Base-by-base conservation (phyloP, 2,797 vertebrate genomes). In the Pristis pectinata region DNA sequence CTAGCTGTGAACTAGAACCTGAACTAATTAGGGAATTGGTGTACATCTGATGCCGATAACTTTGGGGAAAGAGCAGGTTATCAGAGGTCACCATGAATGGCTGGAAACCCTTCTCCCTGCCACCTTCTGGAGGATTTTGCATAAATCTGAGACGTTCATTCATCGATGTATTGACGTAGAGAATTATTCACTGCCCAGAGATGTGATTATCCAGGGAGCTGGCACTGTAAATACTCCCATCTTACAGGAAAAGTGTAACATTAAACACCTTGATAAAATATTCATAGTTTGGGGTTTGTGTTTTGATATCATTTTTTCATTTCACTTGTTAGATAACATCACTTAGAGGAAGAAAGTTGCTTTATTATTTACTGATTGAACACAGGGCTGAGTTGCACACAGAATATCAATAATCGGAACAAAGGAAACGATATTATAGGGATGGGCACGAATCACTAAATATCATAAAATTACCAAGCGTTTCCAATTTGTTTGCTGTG, bases 251-350 rank as follows among this genome's bases (percentile, higher is more conserved):
- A 56, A 7, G 83, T 59, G 49, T 11, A 85, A 34, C 24, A 85
- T 87, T 87, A 87, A 56, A 59, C 34, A 59, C 30, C 27, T 56
- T 87, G 83, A 56, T 87, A 59, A 87, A 87, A 87, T 87, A 87
- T 87, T 87, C 83, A 87, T 87, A 15, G 83, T 59, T 56, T 82
- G 10, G 3, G 49, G 83, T 56, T 87, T 11, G 53, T 59, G 83
- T 87, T 34, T 59, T 59, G 53, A 87, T 11, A 56, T 34, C 30
- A 87, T 56, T 87, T 59, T 30, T 87, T 87, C 83, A 59, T 59
- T 49, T 85, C 49, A 30, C 30, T 5, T 13, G 83, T 27, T 6
- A 4, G 13, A 30, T 34, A 34, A 34, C 11, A 30, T 59, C 53
- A 15, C 83, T 56, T 59, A 5, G 10, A 85, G 22, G 44, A 53